Percentiles rank a stretch among this genome's conserved stretches.
Conservation (phyloP, 2,113 vertebrate genomes). For the Trochalopteron elliotii region DNA sequence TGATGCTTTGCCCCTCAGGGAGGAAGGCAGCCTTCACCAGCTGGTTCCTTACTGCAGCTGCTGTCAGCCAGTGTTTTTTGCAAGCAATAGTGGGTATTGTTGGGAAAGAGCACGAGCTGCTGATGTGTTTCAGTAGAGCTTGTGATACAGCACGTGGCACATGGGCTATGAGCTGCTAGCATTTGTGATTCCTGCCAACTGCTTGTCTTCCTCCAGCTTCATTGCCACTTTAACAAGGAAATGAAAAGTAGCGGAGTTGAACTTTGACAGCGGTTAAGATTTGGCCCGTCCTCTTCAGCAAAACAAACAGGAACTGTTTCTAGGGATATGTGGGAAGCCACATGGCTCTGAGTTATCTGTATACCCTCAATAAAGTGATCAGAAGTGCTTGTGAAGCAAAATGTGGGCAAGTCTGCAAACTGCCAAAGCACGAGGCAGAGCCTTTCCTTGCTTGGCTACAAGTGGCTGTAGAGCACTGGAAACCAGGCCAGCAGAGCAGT, state of each 20-base stretch:
- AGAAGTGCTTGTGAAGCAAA: neutral
- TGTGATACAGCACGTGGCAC: neutral
- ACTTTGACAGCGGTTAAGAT: neutral
- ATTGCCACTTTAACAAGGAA: neutral
- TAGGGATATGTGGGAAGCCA: neutral
- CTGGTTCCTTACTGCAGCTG: neutral
- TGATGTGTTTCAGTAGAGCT: fast-evolving
- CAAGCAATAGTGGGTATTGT: neutral
- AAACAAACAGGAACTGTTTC: neutral
- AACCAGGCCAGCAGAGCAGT: neutral
- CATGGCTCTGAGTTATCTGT: neutral
- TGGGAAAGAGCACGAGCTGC: neutral
- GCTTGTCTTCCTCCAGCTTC: neutral
- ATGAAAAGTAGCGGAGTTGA: neutral
- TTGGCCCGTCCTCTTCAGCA: neutral
- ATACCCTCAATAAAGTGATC: neutral
- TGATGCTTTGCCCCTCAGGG: neutral
- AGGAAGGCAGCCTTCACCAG: neutral
- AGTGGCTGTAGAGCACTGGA: neutral
- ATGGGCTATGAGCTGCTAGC: neutral
- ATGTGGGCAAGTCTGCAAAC: neutral
- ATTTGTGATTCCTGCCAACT: neutral
- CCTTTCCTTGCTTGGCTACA: neutral
- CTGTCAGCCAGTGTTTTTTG: neutral
- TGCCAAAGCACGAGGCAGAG: neutral